Percentiles rank a stretch among this genome's conserved stretches.
Conservation (phyloP, 2,888 invertebrate genomes). For the Andrena marginata region DNA sequence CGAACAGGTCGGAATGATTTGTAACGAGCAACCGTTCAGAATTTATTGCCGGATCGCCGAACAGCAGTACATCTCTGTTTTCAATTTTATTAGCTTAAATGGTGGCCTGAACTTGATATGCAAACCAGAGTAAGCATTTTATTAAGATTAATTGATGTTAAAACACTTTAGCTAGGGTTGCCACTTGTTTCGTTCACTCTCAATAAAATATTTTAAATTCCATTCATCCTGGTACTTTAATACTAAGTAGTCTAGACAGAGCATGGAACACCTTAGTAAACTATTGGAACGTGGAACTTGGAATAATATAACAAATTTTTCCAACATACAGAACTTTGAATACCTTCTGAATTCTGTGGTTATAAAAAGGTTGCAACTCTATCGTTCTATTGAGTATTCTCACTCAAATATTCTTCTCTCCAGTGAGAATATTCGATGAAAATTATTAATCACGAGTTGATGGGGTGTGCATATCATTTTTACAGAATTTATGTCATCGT, state of each 20-base stretch:
- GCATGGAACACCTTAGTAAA: no score
- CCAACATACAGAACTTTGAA: neutral
- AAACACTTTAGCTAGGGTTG: neutral
- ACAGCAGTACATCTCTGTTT: constrained; percentile 68
- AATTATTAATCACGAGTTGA: neutral
- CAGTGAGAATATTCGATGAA: neutral
- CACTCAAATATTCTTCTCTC: neutral
- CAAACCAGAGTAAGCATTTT: constrained; percentile 61
- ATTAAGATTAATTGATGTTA: neutral
- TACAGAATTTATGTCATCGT: constrained; percentile 59
- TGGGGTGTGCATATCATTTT: neutral
- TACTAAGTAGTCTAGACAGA: no score
- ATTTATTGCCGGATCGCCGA: constrained; percentile 73
- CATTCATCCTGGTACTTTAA: no score
- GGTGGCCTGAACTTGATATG: constrained; percentile 70
- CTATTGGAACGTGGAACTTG: no score
- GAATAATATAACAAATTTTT: no score
- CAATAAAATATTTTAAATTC: neutral
- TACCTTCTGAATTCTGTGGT: neutral
- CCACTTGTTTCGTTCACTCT: neutral
- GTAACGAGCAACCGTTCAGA: constrained; percentile 66
- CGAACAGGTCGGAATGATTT: constrained; percentile 65
- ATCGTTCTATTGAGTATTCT: neutral
- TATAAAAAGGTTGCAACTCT: neutral
- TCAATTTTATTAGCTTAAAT: constrained; percentile 71